A percentile compares a stretch with the other conserved stretches of the same genome.
Evolutionary conservation across 1,140 invertebrate genomes (phyloP).

Genomic region (Gonatopus flavifemur): DNA sequence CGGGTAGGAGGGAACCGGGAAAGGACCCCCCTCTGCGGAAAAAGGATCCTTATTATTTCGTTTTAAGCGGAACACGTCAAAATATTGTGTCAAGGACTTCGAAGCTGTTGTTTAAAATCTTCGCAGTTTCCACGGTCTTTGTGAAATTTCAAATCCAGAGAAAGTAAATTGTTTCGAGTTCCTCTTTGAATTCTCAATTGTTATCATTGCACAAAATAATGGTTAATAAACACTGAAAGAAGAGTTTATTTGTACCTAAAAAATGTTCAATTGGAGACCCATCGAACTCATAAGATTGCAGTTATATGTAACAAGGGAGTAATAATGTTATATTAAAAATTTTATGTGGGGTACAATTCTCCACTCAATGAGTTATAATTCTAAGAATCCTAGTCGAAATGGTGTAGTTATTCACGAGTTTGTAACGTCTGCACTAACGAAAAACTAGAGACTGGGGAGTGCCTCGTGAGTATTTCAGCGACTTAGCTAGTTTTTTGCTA

Average conservation of each 20-base stretch:
- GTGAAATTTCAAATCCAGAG: conserved; percentile 2
- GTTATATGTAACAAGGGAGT: too few relatives aligned
- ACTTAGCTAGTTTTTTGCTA: too few relatives aligned
- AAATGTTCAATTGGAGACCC: too few relatives aligned
- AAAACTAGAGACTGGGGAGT: too few relatives aligned
- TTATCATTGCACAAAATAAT: not conserved
- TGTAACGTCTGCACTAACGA: too few relatives aligned
- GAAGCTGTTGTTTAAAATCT: not conserved
- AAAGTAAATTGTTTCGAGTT: not conserved
- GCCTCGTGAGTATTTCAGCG: too few relatives aligned
- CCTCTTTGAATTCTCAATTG: not conserved
- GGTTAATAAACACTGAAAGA: not conserved
- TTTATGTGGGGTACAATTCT: too few relatives aligned
- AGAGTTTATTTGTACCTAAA: not conserved
- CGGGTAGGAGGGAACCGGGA: conserved; percentile 8
- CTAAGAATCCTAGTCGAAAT: too few relatives aligned
- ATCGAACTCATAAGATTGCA: too few relatives aligned
- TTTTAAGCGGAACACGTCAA: conserved; percentile 20
- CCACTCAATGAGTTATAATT: too few relatives aligned
- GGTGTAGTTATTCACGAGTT: too few relatives aligned
- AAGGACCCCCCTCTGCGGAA: conserved; percentile 7
- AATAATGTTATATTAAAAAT: too few relatives aligned
- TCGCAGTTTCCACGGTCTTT: not conserved
- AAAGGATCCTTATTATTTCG: conserved; percentile 4
- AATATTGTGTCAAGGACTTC: conserved; percentile 45